Conservation (phyloP, 53 echinoderm and acorn worm species). For the Pentamera pediparva region DNA sequence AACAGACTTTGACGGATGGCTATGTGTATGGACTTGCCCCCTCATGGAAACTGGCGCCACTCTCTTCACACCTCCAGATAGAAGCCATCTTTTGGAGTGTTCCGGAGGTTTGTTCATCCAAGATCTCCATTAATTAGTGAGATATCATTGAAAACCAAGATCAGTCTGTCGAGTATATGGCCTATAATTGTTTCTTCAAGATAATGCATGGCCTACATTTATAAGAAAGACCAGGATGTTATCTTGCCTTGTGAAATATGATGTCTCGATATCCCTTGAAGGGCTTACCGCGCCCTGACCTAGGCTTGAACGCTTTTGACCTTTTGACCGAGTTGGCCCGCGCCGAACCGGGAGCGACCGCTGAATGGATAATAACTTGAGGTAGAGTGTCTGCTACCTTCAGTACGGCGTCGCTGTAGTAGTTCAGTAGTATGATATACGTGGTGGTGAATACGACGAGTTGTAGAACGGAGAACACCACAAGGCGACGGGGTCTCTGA, state of each 20-base stretch:
- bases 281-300: constrained; percentile 4
- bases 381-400: constrained; percentile 23
- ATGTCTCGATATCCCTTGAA: constrained; percentile 13
- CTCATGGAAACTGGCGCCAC: too few relatives aligned
- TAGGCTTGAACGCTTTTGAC: background rate
- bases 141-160: too few relatives aligned
- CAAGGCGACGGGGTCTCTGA: constrained; percentile 39
- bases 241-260: constrained; percentile 19
- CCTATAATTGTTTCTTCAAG: too few relatives aligned
- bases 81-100: too few relatives aligned
- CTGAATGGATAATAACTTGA: constrained; percentile 22
- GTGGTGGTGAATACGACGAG: constrained; percentile 38
- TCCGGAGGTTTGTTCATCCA: too few relatives aligned
- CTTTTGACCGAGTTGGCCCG: constrained; percentile 3
- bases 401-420: constrained; percentile 18
- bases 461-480: constrained; percentile 32
- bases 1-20: too few relatives aligned
- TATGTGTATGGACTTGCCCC: too few relatives aligned
- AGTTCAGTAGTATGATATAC: constrained; percentile 41
- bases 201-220: too few relatives aligned
- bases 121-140: too few relatives aligned
- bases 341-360: background rate
- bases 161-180: too few relatives aligned
- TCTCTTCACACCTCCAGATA: too few relatives aligned
- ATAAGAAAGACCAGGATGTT: too few relatives aligned